Conservation (phyloP, 2,797 vertebrate species). For the Anas capensis region DNA sequence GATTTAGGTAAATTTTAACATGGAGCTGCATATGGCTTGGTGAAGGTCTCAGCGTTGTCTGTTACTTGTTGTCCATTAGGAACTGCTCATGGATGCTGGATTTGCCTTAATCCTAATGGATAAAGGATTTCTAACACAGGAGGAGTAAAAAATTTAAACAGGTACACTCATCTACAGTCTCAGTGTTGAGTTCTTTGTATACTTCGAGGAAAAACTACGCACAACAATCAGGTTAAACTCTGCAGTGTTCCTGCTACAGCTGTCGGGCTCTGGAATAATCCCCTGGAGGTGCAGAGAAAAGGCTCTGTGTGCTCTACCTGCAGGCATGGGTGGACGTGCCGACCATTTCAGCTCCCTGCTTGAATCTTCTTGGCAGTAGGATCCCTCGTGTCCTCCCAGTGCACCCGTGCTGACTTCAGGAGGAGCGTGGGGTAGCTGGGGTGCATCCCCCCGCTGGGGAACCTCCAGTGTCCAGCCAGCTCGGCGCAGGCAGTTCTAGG, state of each 20-base stretch:
- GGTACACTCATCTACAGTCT: neutral
- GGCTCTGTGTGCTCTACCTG: neutral
- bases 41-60: neutral
- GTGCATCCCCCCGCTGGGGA: neutral
- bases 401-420: neutral
- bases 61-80: neutral
- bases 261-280: neutral
- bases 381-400: too few species aligned
- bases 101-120: neutral
- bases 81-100: neutral
- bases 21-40: neutral
- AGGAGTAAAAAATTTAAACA: neutral
- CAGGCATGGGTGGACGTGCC: neutral
- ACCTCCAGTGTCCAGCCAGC: too few species aligned
- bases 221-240: neutral
- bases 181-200: neutral
- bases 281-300: neutral
- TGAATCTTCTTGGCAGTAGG: neutral
- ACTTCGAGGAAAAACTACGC: neutral
- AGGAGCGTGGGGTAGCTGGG: fast-evolving
- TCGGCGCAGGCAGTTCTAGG: too few species aligned
- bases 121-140: neutral
- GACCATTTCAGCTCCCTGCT: neutral
- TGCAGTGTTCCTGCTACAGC: neutral
- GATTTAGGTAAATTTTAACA: neutral